A percentile compares a stretch with the other conserved stretches of the same genome.
Evolutionary conservation across 1,140 invertebrate species (phyloP).

Genomic region (Drosophila repleta): DNA sequence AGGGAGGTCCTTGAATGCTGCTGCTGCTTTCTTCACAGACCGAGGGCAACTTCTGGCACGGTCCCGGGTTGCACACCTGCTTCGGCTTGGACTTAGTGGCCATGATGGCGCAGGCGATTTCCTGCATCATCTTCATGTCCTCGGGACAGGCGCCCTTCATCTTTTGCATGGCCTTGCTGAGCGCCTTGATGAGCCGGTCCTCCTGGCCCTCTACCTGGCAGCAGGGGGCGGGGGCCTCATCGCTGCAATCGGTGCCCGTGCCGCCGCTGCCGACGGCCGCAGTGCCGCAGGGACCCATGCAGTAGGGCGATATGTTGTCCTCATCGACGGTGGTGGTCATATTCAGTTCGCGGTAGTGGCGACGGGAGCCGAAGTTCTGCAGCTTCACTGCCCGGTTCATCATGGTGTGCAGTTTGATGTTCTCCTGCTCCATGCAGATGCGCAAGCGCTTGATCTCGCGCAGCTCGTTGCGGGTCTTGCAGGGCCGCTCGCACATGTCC

Average conservation of each 20-base stretch:
- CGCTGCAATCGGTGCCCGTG: constrained; percentile 41
- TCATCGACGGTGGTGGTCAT: constrained; percentile 77
- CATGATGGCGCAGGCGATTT: constrained; percentile 70
- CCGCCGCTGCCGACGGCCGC: constrained; percentile 11
- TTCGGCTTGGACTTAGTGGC: constrained; percentile 39
- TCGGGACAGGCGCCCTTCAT: constrained; percentile 77
- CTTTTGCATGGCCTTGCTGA: constrained; percentile 73
- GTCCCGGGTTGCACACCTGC: constrained; percentile 44
- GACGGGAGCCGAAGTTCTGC: constrained; percentile 73
- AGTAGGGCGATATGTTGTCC: constrained; percentile 70
- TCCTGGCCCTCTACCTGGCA: constrained; percentile 51
- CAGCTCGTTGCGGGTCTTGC: constrained; percentile 68
- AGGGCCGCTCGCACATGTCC: constrained; percentile 67
- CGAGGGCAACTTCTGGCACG: constrained; percentile 14
- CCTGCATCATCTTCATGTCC: constrained; percentile 73
- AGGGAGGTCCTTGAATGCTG: constrained; percentile 26
- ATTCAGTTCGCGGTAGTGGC: constrained; percentile 63
- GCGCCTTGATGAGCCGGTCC: constrained; percentile 55
- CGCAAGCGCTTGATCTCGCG: constrained; percentile 69
- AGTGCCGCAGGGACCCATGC: constrained; percentile 47
- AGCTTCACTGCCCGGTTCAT: constrained; percentile 69
- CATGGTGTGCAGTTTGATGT: constrained; percentile 71
- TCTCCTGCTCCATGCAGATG: constrained; percentile 79
- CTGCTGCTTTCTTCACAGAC: constrained; percentile 43
- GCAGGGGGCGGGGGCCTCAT: constrained; percentile 44